Evolutionary conservation across 1,140 invertebrate genomes (phyloP), one percentile per base, ranked within the genome.

Genomic region (Antheraea pernyi): DNA sequence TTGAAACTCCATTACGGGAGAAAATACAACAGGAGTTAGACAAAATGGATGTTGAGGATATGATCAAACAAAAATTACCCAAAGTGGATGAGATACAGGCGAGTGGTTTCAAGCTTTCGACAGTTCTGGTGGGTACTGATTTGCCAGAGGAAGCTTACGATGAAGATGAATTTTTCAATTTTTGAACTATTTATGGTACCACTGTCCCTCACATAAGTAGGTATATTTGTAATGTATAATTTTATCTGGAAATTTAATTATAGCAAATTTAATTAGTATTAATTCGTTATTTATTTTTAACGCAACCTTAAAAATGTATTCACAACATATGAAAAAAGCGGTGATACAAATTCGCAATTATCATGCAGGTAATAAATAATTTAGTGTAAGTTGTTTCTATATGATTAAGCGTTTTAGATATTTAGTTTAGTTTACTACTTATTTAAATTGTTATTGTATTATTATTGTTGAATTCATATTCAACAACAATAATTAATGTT

Each of bases 1-100:
- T 97, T 9, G 96, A 97, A 88, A 94, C 94, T 65, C 96, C 96
- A 0, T 86, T 97, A 3, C 95, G 94, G 77, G 94, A 94, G 71
- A 94, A 95, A 61, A 92, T 97, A 0, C 94, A 95, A 75, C 94
- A 95, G 71, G 94, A 95, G 74, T 85, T 97, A 36, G 94, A 97
- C 77, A 94, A 94, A 74, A 92, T 97, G 36, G 94, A 97, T 77
- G 93, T 97, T 6, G 96, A 97, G 80, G 93, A 95, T 75, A 85
- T 95, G 48, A 96, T 97, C 68, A 94, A 95, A 70, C 91, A 95
- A 48, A 94, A 96, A 80, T 88, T 95, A 19, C 93, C 94, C 7
- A 94, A 95, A 75, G 88, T 96, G 22, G 95, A 96, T 70, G 88
- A 94, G 76, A 93, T 94, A 71, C 93, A 93, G 71, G 76, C 81